phyloP scores from a whole-genome alignment of 1,140 invertebrate genomes.

The Cecropterus lyciades region DNA sequence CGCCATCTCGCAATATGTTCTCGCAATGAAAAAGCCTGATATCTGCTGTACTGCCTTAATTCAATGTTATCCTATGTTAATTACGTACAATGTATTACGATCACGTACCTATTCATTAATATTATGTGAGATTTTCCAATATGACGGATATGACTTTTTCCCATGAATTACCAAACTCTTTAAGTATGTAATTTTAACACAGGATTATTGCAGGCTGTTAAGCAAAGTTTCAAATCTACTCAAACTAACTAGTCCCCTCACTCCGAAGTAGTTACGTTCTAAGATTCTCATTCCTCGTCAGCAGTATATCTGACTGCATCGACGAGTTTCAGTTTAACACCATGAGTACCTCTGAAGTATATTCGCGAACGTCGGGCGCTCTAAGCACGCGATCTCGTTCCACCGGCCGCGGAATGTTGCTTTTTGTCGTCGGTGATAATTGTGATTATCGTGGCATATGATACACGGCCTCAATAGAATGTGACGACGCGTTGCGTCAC shows the following conservation, averaged over 20 bases:
- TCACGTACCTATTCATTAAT: too few relatives aligned
- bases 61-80: too few relatives aligned
- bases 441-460: conserved; percentile 55
- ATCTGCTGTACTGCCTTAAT: background rate
- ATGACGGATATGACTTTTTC: too few relatives aligned
- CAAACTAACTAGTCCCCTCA: too few relatives aligned
- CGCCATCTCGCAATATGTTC: background rate
- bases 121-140: too few relatives aligned
- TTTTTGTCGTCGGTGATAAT: conserved; percentile 63
- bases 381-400: conserved; percentile 56
- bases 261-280: too few relatives aligned
- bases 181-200: too few relatives aligned
- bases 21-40: conserved; percentile 3
- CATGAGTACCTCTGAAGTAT: conserved; percentile 3
- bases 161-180: too few relatives aligned
- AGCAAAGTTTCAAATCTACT: too few relatives aligned
- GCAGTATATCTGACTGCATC: background rate
- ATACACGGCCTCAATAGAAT: conserved; percentile 49
- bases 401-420: conserved; percentile 55
- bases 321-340: conserved; percentile 7
- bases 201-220: too few relatives aligned
- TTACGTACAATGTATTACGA: too few relatives aligned
- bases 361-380: conserved; percentile 1
- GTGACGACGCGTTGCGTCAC: conserved; percentile 36
- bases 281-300: too few relatives aligned